Conservation (phyloP, 2,113 vertebrate genomes). For the Sorex araneus region DNA sequence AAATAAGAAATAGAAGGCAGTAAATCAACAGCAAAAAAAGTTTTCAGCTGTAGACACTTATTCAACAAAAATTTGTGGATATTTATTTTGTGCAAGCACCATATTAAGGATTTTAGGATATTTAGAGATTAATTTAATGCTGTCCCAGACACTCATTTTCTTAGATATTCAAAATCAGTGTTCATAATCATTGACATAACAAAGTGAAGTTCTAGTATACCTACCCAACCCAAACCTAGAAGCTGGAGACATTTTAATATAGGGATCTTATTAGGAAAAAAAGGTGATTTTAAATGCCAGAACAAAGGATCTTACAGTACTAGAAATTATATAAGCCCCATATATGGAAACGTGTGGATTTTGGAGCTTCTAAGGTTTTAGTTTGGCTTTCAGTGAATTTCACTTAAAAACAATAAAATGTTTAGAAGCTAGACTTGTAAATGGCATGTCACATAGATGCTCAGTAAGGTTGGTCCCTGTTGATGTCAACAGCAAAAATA, state of each 20-base stretch:
- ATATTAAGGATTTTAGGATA: neutral
- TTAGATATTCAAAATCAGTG: neutral
- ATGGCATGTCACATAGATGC: neutral
- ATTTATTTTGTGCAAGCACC: neutral
- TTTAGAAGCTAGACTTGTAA: neutral
- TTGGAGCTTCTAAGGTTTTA: neutral
- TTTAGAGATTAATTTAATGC: neutral
- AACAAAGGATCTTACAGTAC: neutral
- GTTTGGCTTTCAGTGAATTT: neutral
- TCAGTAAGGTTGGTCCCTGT: neutral
- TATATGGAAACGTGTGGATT: neutral
- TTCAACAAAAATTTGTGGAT: neutral
- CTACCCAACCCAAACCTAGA: neutral
- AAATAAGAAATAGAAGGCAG: neutral
- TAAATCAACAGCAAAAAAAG: neutral
- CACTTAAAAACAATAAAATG: neutral
- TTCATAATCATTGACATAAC: neutral
- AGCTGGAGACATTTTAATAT: conserved; percentile 1
- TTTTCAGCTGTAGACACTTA: neutral
- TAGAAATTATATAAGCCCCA: neutral
- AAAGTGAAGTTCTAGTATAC: neutral
- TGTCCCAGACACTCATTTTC: neutral
- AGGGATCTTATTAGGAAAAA: neutral
- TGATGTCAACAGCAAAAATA: conserved; percentile 11
- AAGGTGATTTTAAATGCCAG: neutral